Percentiles rank a stretch among this genome's conserved stretches.
These are phyloP conservation scores for Rhinogobius similis DNA, from an alignment of 2,113 vertebrate species.

Conservation along the genomic window DNA sequence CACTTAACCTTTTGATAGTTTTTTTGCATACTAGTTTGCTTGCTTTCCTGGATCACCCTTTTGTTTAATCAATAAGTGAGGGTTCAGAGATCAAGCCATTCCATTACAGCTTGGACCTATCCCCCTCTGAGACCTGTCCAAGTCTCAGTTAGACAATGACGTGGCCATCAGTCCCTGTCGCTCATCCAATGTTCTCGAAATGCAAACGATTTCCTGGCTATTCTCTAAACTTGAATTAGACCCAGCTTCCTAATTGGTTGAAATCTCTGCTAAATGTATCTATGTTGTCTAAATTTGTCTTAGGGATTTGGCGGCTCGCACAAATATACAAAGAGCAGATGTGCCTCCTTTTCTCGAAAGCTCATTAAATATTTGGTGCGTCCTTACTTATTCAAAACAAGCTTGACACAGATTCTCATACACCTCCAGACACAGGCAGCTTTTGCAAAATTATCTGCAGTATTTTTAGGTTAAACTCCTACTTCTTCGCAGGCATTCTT, in stretches of 20 bases:
- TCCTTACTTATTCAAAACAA: slow-evolving; percentile 14
- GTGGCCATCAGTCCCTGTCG: background rate
- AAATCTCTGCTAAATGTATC: slow-evolving; percentile 6
- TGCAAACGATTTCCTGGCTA: background rate
- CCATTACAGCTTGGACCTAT: background rate
- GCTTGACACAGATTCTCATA: slow-evolving; percentile 7
- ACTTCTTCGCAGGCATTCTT: background rate
- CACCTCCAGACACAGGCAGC: background rate
- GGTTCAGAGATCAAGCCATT: background rate
- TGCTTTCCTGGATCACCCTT: background rate
- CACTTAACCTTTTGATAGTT: background rate
- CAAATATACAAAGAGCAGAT: slow-evolving; percentile 9
- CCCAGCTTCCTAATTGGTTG: background rate
- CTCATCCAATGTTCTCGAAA: background rate
- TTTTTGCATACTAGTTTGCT: background rate
- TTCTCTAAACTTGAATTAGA: background rate
- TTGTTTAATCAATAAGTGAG: background rate
- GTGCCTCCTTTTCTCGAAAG: slow-evolving; percentile 4
- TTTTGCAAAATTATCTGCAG: background rate
- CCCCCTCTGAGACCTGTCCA: background rate
- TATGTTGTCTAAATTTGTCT: slow-evolving; percentile 1
- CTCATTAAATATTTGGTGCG: slow-evolving; percentile 13
- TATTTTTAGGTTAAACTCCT: background rate
- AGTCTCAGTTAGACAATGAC: background rate
- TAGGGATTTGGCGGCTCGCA: background rate